Evolutionary conservation across 2,888 invertebrate species (phyloP).

Genomic region (Torymus auratus): DNA sequence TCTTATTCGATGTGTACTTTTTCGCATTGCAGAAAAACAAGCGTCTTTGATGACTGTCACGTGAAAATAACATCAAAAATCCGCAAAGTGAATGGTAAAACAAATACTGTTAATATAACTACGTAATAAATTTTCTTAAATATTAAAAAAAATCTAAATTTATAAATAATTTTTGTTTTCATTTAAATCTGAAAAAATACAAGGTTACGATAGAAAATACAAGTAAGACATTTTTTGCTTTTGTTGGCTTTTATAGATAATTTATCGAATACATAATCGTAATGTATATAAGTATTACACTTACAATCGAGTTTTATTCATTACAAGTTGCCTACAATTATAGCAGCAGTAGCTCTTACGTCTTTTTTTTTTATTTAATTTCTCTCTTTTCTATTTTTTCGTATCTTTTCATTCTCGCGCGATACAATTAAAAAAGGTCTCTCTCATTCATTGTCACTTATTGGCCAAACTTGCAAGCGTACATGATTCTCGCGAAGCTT

Average conservation of each 20-base stretch:
- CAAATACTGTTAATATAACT: no score
- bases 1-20: not conserved
- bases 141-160: no score
- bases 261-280: conserved; percentile 70
- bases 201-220: not conserved
- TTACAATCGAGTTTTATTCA: conserved; percentile 61
- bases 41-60: not conserved
- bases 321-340: conserved; percentile 68
- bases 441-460: conserved; percentile 25
- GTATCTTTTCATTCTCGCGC: conserved; percentile 44
- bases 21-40: not conserved
- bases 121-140: no score
- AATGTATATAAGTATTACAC: conserved; percentile 61
- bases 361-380: conserved; percentile 60
- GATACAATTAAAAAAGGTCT: conserved; percentile 30
- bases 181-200: not conserved
- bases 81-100: no score
- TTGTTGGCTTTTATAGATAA: conserved; percentile 66
- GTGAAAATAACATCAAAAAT: no score
- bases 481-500: conserved; percentile 31
- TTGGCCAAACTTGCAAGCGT: conserved; percentile 32
- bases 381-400: conserved; percentile 46
- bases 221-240: conserved; percentile 39
- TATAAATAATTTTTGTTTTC: not conserved
- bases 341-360: conserved; percentile 65